Evolutionary conservation across 2,113 vertebrate genomes (phyloP).

Genomic region (Ptilorrhoa leucosticta): DNA sequence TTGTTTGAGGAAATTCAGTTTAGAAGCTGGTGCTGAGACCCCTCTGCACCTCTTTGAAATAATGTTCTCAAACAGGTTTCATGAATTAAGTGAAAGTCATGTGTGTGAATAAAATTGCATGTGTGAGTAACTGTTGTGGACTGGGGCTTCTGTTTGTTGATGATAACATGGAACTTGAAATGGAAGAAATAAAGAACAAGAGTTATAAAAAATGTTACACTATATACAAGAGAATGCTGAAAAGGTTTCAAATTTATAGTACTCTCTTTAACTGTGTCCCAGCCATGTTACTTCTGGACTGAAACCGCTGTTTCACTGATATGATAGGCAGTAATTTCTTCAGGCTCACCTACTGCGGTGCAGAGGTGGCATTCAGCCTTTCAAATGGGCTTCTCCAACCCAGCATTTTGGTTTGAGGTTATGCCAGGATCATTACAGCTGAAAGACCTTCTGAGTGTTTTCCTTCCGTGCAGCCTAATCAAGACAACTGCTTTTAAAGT

Average conservation of each 20-base stretch:
- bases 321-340: not conserved
- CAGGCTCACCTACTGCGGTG: not conserved
- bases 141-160: not conserved
- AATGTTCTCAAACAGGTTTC: not conserved
- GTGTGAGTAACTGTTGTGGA: not conserved
- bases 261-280: not conserved
- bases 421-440: not conserved
- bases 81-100: not conserved
- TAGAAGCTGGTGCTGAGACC: not conserved
- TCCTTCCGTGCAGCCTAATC: not conserved
- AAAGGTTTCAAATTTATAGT: not conserved
- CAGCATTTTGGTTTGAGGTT: slow-evolving; percentile 6
- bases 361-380: not conserved
- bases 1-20: not conserved
- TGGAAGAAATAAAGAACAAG: not conserved
- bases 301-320: not conserved
- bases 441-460: not conserved
- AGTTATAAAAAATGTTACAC: not conserved
- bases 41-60: not conserved
- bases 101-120: not conserved
- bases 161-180: not conserved
- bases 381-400: not conserved
- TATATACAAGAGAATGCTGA: not conserved
- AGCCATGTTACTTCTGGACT: not conserved
- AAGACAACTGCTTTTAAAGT: not conserved